phyloP scores from a whole-genome alignment of 2,888 invertebrate species.

The Limnephilus lunatus region DNA sequence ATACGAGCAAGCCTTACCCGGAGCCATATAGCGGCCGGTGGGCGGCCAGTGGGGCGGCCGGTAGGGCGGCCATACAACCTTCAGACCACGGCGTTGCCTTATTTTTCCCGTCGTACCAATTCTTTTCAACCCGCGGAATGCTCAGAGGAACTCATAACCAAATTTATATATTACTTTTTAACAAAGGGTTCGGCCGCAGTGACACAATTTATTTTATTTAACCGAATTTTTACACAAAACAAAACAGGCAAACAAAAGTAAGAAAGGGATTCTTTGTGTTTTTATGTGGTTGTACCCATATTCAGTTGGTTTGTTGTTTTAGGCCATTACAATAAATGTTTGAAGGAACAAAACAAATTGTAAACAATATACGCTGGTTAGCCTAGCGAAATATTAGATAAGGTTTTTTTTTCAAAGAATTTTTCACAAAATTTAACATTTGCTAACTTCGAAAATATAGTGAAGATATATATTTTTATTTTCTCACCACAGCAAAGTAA shows the following conservation, averaged over 20 bases:
- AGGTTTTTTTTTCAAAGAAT: not conserved
- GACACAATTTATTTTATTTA: not conserved
- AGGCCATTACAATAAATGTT: not conserved
- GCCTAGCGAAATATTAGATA: not conserved
- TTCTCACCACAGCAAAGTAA: not conserved
- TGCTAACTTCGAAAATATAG: not conserved
- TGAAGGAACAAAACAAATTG: not conserved
- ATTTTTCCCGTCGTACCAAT: not conserved
- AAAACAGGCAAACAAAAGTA: conserved; percentile 19
- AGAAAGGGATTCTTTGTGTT: conserved; percentile 11
- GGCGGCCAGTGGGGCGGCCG: no score
- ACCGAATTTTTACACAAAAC: conserved; percentile 5
- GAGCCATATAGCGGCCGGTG: not conserved
- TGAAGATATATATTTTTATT: not conserved
- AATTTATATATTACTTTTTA: conserved; percentile 35
- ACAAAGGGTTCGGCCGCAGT: conserved; percentile 8
- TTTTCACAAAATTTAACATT: not conserved
- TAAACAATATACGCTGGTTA: not conserved
- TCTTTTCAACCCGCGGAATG: not conserved
- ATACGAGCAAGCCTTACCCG: conserved; percentile 42
- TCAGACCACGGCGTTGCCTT: not conserved
- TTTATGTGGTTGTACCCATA: not conserved
- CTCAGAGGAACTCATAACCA: conserved; percentile 23
- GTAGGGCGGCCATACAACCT: not conserved
- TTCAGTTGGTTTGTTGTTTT: not conserved